phyloP scores from a whole-genome alignment of 2,797 vertebrate species.

The Chelon labrosus region DNA sequence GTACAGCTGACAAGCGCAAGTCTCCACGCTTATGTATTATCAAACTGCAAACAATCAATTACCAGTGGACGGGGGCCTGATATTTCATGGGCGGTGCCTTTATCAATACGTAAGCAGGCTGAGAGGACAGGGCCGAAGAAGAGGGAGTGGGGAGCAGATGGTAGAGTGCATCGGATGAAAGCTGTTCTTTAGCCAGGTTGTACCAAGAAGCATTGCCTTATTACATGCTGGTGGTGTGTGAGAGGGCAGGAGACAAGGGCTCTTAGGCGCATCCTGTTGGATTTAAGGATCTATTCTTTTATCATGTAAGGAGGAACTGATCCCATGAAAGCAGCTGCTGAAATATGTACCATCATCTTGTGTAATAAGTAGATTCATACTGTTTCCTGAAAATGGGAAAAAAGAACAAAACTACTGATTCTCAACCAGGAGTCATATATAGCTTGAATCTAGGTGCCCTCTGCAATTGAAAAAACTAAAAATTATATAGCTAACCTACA shows the following conservation, averaged over 20 bases:
- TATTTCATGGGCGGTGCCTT: slow-evolving; percentile 75
- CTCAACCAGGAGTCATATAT: too few relatives aligned
- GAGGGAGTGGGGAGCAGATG: slow-evolving; percentile 29
- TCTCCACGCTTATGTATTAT: slow-evolving; percentile 80
- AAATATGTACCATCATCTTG: slow-evolving; percentile 2
- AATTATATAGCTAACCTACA: too few relatives aligned
- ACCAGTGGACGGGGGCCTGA: slow-evolving; percentile 59
- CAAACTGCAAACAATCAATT: slow-evolving; percentile 79
- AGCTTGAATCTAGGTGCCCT: too few relatives aligned
- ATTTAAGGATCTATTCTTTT: not conserved
- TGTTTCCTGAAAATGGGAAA: not conserved
- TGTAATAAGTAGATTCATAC: not conserved
- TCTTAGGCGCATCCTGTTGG: slow-evolving; percentile 5
- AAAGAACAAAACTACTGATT: not conserved
- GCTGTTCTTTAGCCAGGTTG: not conserved
- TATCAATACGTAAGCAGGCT: slow-evolving; percentile 66
- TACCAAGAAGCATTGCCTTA: slow-evolving; percentile 1
- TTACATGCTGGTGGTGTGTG: not conserved
- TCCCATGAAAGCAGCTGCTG: not conserved
- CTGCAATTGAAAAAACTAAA: not conserved
- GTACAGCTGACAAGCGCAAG: slow-evolving; percentile 75
- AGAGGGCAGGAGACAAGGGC: slow-evolving; percentile 5
- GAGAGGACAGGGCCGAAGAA: slow-evolving; percentile 23
- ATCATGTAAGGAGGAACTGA: not conserved
- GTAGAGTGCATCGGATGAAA: slow-evolving; percentile 28